These are phyloP conservation scores for Gambusia holbrooki DNA, from an alignment of 2,113 vertebrate genomes.

Conservation along the genomic window DNA sequence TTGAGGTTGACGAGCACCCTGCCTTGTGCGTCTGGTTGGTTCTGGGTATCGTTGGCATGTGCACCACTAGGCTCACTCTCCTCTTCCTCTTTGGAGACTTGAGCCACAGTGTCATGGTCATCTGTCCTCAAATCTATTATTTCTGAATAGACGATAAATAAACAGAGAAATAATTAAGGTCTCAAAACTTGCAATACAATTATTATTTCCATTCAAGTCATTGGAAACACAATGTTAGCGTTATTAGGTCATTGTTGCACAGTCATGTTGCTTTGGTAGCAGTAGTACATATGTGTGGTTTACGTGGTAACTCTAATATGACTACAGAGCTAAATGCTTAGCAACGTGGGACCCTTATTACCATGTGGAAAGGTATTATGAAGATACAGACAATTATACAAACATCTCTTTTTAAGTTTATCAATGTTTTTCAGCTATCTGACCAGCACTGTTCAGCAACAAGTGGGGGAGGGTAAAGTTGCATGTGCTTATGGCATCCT, in stretches of 20 bases:
- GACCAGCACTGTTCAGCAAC: not conserved
- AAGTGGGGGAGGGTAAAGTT: too few species aligned
- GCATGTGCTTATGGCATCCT: not conserved
- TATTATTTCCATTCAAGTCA: not conserved
- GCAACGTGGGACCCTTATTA: too few species aligned
- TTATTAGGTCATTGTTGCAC: too few species aligned
- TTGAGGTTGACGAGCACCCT: constrained; percentile 92
- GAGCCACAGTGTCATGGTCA: constrained; percentile 82
- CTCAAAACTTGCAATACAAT: not conserved
- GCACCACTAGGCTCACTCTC: constrained; percentile 84
- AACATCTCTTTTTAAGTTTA: too few species aligned
- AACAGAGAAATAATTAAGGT: not conserved
- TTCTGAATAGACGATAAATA: constrained; percentile 18
- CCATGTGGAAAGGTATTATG: not conserved
- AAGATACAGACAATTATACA: not conserved
- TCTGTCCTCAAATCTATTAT: constrained; percentile 87
- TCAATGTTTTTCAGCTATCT: not conserved
- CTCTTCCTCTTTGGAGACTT: constrained; percentile 83
- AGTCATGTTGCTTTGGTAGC: too few species aligned
- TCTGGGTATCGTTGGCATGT: constrained; percentile 88
- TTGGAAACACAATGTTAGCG: too few species aligned
- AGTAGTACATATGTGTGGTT: too few species aligned
- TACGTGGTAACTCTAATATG: too few species aligned
- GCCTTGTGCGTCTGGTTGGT: constrained; percentile 86
- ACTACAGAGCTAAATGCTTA: too few species aligned